Evolutionary conservation across 2,888 invertebrate species (phyloP).

Genomic region (Bimastos eiseni): DNA sequence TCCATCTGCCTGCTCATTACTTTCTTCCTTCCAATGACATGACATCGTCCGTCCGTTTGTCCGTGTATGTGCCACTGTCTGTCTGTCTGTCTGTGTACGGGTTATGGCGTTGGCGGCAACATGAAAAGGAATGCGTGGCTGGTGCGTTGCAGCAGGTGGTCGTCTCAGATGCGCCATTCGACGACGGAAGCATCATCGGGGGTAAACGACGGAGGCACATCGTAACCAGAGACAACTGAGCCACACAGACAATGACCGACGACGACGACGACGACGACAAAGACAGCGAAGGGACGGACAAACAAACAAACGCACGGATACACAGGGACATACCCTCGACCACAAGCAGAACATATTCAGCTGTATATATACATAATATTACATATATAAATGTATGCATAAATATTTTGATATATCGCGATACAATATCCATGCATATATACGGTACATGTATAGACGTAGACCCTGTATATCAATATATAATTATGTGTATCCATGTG

Average conservation of each 20-base stretch:
- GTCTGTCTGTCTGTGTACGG: neutral
- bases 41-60: neutral
- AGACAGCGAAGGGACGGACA: neutral
- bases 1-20: neutral
- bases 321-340: neutral
- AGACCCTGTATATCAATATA: too few relatives aligned
- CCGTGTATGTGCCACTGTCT: neutral
- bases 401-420: too few relatives aligned
- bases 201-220: neutral
- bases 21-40: too few relatives aligned
- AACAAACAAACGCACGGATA: neutral
- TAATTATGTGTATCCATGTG: too few relatives aligned
- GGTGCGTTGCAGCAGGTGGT: neutral
- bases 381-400: too few relatives aligned
- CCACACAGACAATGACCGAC: neutral
- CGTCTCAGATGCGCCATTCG: neutral
- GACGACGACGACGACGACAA: too few relatives aligned
- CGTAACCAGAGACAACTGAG: slow-evolving; percentile 13
- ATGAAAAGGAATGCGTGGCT: neutral
- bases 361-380: too few relatives aligned
- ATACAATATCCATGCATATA: too few relatives aligned
- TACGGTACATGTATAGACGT: too few relatives aligned
- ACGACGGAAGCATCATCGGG: neutral
- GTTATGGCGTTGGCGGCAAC: neutral
- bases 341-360: neutral